Conservation (phyloP, 2,797 vertebrate species). For the Heliangelus exortis region DNA sequence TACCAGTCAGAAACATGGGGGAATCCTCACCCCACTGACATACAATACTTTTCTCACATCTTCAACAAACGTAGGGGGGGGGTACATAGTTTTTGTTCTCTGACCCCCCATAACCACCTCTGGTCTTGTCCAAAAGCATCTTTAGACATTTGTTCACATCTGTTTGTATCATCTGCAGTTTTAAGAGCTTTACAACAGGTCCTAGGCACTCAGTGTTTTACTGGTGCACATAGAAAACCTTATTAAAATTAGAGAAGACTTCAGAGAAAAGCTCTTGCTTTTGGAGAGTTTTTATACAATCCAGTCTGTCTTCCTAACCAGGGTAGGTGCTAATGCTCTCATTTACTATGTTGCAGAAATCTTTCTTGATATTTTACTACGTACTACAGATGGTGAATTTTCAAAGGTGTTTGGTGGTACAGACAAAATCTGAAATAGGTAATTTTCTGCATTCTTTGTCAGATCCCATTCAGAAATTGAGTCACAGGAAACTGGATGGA, state of each 20-base stretch:
- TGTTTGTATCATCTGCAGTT: background rate
- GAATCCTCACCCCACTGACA: background rate
- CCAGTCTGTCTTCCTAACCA: rapidly evolving
- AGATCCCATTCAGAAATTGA: background rate
- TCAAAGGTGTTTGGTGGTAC: background rate
- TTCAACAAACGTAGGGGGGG: background rate
- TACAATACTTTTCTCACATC: background rate
- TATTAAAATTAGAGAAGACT: background rate
- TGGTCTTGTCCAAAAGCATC: background rate
- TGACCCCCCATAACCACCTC: background rate
- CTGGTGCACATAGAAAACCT: background rate
- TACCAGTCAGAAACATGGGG: background rate
- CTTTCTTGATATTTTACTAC: background rate
- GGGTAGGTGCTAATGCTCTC: background rate
- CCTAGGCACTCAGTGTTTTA: background rate
- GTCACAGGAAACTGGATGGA: background rate
- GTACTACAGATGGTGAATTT: background rate
- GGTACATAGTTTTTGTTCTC: background rate
- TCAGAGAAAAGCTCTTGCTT: background rate
- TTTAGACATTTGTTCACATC: background rate
- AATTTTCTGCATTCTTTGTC: background rate
- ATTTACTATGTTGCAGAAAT: background rate
- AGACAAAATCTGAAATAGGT: background rate
- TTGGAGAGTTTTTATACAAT: background rate
- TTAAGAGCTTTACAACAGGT: background rate